A percentile compares a stretch with the other conserved stretches of the same genome.
Evolutionary conservation across 1,140 invertebrate species (phyloP).

Genomic region (Pentalonia nigronervosa): DNA sequence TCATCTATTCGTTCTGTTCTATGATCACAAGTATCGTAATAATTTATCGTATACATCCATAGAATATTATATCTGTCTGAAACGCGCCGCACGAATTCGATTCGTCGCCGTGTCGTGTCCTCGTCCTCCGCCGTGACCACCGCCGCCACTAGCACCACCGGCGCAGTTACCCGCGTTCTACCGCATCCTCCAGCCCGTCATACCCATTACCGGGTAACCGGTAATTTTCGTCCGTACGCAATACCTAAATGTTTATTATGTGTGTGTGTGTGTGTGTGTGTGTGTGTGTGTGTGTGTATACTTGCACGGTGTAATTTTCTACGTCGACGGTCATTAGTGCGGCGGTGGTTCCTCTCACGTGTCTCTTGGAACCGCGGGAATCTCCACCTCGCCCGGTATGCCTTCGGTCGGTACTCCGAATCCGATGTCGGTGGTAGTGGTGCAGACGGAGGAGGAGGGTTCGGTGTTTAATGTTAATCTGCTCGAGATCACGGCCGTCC

Average conservation of each 20-base stretch:
- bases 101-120: not conserved
- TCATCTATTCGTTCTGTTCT: not conserved
- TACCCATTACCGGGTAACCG: conserved; percentile 29
- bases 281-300: not conserved
- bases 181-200: not conserved
- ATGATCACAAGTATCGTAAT: not conserved
- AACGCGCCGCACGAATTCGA: conserved; percentile 6
- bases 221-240: conserved; percentile 14
- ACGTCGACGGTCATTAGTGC: conserved; percentile 22
- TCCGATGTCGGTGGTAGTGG: not conserved
- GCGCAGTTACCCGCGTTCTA: not conserved
- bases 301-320: conserved; percentile 42
- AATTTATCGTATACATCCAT: not conserved
- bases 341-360: conserved; percentile 11
- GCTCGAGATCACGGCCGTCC: conserved; percentile 57
- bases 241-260: not conserved
- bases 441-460: not conserved
- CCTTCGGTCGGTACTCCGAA: conserved; percentile 5
- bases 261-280: not conserved
- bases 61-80: not conserved
- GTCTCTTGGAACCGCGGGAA: conserved; percentile 37
- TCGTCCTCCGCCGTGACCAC: not conserved
- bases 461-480: conserved; percentile 37
- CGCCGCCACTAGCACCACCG: not conserved
- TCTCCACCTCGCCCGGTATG: not conserved